A percentile compares a stretch with the other conserved stretches of the same genome.
Evolutionary conservation across 1,140 invertebrate genomes (phyloP).

Genomic region (Papilio polytes): DNA sequence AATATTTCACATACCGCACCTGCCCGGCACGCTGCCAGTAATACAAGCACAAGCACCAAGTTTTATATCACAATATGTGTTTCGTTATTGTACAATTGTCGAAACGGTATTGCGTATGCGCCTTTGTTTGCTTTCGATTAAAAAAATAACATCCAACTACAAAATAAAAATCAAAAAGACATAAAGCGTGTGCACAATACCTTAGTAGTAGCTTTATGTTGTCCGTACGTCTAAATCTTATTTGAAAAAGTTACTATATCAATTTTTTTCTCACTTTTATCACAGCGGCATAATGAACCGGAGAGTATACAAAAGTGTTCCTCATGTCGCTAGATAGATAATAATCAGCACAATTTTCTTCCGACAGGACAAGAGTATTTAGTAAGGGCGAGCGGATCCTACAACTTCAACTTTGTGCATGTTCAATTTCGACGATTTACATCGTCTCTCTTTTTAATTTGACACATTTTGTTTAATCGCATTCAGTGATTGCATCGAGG

Average conservation of each 20-base stretch:
- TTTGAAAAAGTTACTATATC: conserved; percentile 59
- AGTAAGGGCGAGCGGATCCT: conserved; percentile 77
- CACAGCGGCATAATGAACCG: conserved; percentile 63
- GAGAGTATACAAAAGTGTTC: conserved; percentile 42
- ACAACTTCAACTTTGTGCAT: conserved; percentile 68
- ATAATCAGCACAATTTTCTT: conserved; percentile 67
- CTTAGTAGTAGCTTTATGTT: conserved; percentile 82
- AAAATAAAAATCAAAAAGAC: neutral
- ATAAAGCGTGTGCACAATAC: conserved; percentile 63
- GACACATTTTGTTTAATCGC: conserved; percentile 73
- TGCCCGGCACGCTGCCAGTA: conserved; percentile 83
- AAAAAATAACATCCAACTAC: neutral
- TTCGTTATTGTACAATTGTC: conserved; percentile 78
- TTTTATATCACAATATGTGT: conserved; percentile 82
- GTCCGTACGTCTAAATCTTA: conserved; percentile 73
- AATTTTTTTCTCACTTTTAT: conserved; percentile 60
- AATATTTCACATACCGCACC: conserved; percentile 82
- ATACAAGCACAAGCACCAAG: conserved; percentile 81
- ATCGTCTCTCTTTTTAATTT: conserved; percentile 59
- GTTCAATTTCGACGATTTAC: conserved; percentile 67
- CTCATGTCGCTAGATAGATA: conserved; percentile 57
- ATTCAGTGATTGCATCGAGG: conserved; percentile 84
- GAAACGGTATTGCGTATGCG: conserved; percentile 73
- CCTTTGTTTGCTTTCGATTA: conserved; percentile 28
- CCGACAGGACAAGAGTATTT: conserved; percentile 64